A percentile compares a stretch with the other conserved stretches of the same genome.
Evolutionary conservation across 2,113 vertebrate species (phyloP).

Genomic region (Cavia porcellus): DNA sequence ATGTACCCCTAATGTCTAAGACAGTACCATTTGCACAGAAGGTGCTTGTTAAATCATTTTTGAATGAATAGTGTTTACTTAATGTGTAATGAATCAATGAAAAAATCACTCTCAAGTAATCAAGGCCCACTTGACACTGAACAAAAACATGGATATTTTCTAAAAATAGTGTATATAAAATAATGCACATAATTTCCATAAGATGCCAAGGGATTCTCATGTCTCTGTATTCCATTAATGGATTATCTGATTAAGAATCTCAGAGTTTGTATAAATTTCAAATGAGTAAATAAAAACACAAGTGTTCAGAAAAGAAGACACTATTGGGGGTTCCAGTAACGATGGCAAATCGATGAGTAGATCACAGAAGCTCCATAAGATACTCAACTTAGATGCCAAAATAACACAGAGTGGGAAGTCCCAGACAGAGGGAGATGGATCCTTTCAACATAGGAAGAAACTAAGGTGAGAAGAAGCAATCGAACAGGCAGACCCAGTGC

Average conservation of each 20-base stretch:
- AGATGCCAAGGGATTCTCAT: neutral
- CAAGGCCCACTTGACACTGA: neutral
- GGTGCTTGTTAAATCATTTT: neutral
- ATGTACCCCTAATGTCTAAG: neutral
- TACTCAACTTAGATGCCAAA: no score
- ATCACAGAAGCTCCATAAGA: no score
- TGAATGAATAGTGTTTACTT: neutral
- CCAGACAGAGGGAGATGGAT: no score
- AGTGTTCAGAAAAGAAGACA: neutral
- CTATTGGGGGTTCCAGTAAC: no score
- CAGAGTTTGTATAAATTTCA: neutral
- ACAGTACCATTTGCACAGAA: neutral
- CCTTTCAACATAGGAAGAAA: no score
- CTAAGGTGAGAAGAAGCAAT: no score
- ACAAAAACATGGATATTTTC: neutral
- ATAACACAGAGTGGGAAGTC: no score
- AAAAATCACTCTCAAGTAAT: neutral
- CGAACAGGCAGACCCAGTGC: no score
- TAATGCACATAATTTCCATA: neutral
- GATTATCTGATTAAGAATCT: neutral
- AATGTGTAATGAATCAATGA: neutral
- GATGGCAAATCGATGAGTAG: no score
- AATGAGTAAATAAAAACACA: neutral
- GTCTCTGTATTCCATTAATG: neutral
- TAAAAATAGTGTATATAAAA: conserved; percentile 29